Conservation (phyloP, 2,888 invertebrate genomes). For the Mythimna vitellina region DNA sequence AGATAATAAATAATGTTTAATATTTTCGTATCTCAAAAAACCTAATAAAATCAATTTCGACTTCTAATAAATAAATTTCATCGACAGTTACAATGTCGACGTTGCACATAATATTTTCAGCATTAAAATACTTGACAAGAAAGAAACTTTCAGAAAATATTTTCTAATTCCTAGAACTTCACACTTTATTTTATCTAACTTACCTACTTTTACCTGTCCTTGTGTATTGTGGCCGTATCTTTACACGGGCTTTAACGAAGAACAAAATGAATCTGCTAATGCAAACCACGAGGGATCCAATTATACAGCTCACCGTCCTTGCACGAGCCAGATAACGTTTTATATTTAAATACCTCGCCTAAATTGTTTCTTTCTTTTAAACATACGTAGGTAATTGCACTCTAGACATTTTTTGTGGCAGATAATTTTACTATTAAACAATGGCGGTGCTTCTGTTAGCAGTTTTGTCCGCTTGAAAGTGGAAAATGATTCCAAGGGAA, state of each 20-base stretch:
- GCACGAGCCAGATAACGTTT: slow-evolving; percentile 40
- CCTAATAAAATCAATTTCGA: too few species aligned
- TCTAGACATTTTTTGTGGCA: background rate
- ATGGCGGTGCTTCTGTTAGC: background rate
- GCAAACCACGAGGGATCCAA: slow-evolving; percentile 68
- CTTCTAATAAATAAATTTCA: too few species aligned
- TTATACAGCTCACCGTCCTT: slow-evolving; percentile 59
- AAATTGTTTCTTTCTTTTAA: slow-evolving; percentile 20
- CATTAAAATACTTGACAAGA: too few species aligned
- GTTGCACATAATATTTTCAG: too few species aligned
- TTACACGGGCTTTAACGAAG: slow-evolving; percentile 39
- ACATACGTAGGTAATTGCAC: slow-evolving; percentile 1
- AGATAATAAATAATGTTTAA: too few species aligned
- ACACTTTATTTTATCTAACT: background rate
- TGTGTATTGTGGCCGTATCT: slow-evolving; percentile 21
- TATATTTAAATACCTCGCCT: slow-evolving; percentile 49
- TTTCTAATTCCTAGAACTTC: background rate
- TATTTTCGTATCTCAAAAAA: too few species aligned
- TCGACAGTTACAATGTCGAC: too few species aligned
- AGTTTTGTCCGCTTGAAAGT: too few species aligned
- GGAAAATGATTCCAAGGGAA: too few species aligned
- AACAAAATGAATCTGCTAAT: slow-evolving; percentile 73
- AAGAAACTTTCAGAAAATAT: background rate
- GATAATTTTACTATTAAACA: background rate
- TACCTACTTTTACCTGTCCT: background rate